Base-by-base conservation (phyloP, 2,888 invertebrate genomes). In the Tubulanus polymorphus region DNA sequence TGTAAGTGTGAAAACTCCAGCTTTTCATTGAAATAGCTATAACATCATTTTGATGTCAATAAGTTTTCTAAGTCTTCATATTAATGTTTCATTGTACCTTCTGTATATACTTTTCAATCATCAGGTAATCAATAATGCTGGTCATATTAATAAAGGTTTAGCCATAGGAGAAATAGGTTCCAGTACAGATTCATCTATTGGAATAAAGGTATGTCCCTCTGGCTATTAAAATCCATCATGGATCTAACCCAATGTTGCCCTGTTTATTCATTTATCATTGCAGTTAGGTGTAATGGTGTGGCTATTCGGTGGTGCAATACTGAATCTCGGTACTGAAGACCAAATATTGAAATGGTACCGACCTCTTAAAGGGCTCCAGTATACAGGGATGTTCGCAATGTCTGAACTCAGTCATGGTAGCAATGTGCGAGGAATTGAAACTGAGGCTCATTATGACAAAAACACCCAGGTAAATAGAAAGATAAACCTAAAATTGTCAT, bases 231-330 rank as follows among this genome's bases (percentile, higher is more conserved):
- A 20, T 30, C 6, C 29, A 50, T 32, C 29, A 15, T 10, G 26
- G 8, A 41, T 37, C 6, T 10, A 30, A 6, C 3, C 6, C 10
- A 6, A 41, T 10, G 20, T 41, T 20, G 3, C 6, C 27, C 6
- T 8, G 25, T 5, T 20, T 8, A 18, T 45, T 8, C 20, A 45
- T 47, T n/a, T 47, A 18, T 25, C 41, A 20, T 8, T 60, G 12
- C 48, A 60, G 60, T 53, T 51, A 49, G 60, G 60, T 3, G 60
- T 60, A 12, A 57, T 57, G 57, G 60, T 29, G 1, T 60, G 60
- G 60, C 49, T 60, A 25, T 60, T 57, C 52, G 60, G 57, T 20
- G 60, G 60, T 12, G 60, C 57, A 15, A 51, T 60, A 10, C 51
- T 41, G 5, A 60, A 57, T 46, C 47, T 60, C 1, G 60, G 60